phyloP scores from a whole-genome alignment of 2,888 invertebrate genomes.

The Pseudeuparius sepicola region DNA sequence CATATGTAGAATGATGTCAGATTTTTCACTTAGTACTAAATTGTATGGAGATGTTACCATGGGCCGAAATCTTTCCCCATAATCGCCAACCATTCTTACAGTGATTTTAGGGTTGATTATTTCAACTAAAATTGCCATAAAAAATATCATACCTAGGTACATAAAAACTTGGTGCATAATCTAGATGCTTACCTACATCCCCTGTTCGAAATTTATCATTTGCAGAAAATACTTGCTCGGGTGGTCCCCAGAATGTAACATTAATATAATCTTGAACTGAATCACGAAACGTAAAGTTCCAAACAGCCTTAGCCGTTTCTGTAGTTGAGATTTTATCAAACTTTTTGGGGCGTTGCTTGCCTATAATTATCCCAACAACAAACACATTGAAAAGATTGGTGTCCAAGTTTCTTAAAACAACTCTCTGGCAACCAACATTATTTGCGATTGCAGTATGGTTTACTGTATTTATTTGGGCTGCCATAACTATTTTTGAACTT shows the following conservation, averaged over 20 bases:
- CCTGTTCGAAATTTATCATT: constrained; percentile 57
- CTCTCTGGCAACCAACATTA: constrained; percentile 28
- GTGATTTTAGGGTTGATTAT: constrained; percentile 55
- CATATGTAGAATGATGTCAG: constrained; percentile 50
- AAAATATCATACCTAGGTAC: constrained; percentile 1
- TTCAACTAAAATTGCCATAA: constrained; percentile 45
- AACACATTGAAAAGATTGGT: constrained; percentile 30
- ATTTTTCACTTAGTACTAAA: constrained; percentile 52
- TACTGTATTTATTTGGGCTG: too few relatives aligned
- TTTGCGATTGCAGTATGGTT: too few relatives aligned
- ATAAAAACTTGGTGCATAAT: constrained; percentile 1
- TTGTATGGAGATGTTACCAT: constrained; percentile 55
- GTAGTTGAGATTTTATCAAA: constrained; percentile 45
- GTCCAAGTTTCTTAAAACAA: constrained; percentile 31
- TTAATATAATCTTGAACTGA: constrained; percentile 62
- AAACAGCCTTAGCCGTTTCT: constrained; percentile 57
- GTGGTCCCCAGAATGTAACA: constrained; percentile 65
- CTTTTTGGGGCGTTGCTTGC: constrained; percentile 50
- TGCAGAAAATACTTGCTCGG: constrained; percentile 50
- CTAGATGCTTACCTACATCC: constrained; percentile 49
- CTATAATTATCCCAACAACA: constrained; percentile 52
- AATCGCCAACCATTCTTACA: constrained; percentile 43
- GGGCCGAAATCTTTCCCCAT: constrained; percentile 53
- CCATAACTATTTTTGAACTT: too few relatives aligned
- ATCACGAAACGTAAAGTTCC: constrained; percentile 67